A percentile compares a stretch with the other conserved stretches of the same genome.
phyloP scores from a whole-genome alignment of 2,888 invertebrate genomes.

The Lysandra bellargus region DNA sequence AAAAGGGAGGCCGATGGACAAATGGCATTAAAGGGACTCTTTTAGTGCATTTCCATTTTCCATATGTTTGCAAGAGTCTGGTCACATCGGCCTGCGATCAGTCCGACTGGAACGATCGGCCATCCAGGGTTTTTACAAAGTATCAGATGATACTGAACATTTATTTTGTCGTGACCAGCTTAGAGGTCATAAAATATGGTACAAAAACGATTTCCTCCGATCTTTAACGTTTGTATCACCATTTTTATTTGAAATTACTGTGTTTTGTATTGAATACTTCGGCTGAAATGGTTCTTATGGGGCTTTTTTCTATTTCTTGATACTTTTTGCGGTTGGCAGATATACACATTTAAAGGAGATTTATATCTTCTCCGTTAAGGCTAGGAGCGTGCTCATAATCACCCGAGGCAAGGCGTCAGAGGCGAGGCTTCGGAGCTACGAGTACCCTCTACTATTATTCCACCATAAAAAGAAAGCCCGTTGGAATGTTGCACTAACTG shows the following conservation, averaged over 20 bases:
- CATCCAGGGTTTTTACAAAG: neutral
- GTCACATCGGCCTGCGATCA: too few relatives aligned
- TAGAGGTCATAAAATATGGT: neutral
- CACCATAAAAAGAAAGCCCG: constrained; percentile 55
- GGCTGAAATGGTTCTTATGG: neutral
- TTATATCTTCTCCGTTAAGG: constrained; percentile 17
- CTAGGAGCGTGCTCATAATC: constrained; percentile 35
- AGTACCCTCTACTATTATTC: constrained; percentile 59
- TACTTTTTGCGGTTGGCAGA: neutral
- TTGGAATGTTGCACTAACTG: constrained; percentile 52
- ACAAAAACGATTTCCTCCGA: neutral
- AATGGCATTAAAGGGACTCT: too few relatives aligned
- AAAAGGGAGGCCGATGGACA: too few relatives aligned
- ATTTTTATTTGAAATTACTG: neutral
- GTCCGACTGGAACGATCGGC: too few relatives aligned
- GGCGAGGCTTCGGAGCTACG: constrained; percentile 38
- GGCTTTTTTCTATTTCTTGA: neutral
- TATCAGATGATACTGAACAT: neutral
- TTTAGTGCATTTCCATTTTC: too few relatives aligned
- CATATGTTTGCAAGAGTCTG: too few relatives aligned
- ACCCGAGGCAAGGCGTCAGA: constrained; percentile 36
- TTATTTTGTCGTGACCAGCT: neutral
- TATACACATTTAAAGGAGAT: constrained; percentile 22
- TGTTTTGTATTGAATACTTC: neutral
- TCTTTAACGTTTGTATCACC: neutral